phyloP scores from a whole-genome alignment of 2,888 invertebrate genomes.

The Pegoplata infirma region DNA sequence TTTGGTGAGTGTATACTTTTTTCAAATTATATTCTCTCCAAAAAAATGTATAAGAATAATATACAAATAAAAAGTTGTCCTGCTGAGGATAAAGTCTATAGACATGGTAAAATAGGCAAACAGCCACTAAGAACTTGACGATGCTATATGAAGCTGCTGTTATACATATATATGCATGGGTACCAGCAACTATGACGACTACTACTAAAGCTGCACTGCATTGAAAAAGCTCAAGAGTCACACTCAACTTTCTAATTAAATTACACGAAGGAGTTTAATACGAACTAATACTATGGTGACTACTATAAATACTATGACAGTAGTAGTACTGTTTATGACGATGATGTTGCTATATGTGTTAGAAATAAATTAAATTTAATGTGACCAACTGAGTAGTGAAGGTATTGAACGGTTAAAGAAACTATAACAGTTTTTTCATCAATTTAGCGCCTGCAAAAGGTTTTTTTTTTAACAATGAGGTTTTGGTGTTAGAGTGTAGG shows the following conservation, averaged over 20 bases:
- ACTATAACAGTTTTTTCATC: too few relatives aligned
- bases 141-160: too few relatives aligned
- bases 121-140: constrained; percentile 45
- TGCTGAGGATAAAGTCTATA: constrained; percentile 46
- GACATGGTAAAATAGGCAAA: constrained; percentile 47
- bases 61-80: constrained; percentile 29
- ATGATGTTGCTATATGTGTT: background rate
- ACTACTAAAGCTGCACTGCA: constrained; percentile 3
- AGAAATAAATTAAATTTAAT: background rate
- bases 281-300: background rate
- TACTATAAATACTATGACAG: background rate
- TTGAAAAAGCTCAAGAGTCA: constrained; percentile 53
- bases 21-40: too few relatives aligned
- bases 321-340: constrained; percentile 8
- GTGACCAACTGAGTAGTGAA: constrained; percentile 33
- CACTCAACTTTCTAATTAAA: constrained; percentile 60
- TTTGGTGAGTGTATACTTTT: too few relatives aligned
- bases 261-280: constrained; percentile 52
- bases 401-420: too few relatives aligned
- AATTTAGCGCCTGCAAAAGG: too few relatives aligned
- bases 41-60: background rate
- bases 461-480: too few relatives aligned
- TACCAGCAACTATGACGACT: constrained; percentile 3
- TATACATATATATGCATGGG: too few relatives aligned
- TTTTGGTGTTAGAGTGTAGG: too few relatives aligned